Percentiles rank a stretch among this genome's conserved stretches.
Conservation (phyloP, 2,113 vertebrate species). For the Monarcha castaneiventris region DNA sequence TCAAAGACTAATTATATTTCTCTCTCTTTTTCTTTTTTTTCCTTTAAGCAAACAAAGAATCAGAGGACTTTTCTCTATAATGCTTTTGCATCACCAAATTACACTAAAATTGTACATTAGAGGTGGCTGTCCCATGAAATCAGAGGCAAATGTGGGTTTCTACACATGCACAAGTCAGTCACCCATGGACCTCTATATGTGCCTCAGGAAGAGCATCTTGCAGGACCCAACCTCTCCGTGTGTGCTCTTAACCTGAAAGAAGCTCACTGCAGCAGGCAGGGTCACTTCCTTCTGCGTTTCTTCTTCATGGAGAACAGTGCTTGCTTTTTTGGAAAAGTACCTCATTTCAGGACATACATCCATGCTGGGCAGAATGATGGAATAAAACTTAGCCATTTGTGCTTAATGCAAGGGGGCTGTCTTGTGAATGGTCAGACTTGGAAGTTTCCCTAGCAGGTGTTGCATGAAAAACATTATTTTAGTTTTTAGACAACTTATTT, state of each 20-base stretch:
- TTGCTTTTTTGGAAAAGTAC: neutral
- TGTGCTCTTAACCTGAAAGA: neutral
- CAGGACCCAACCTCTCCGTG: neutral
- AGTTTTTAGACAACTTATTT: neutral
- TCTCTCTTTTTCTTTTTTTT: neutral
- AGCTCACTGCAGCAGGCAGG: neutral
- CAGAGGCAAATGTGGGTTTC: neutral
- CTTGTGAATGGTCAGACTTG: neutral
- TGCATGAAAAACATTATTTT: neutral
- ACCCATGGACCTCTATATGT: fast-evolving
- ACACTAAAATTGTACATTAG: neutral
- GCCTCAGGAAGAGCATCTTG: neutral
- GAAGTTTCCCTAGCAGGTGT: neutral
- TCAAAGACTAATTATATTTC: neutral
- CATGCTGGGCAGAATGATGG: neutral
- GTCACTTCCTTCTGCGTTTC: neutral
- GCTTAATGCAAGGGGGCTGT: neutral
- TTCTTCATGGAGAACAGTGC: neutral
- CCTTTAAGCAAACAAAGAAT: neutral
- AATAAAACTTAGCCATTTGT: neutral
- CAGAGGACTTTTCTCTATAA: neutral
- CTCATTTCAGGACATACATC: neutral
- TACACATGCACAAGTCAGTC: neutral
- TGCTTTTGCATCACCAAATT: neutral
- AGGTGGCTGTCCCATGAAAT: neutral